Evolutionary conservation across 2,797 vertebrate species (phyloP).

Genomic region (Megaceryle alcyon): DNA sequence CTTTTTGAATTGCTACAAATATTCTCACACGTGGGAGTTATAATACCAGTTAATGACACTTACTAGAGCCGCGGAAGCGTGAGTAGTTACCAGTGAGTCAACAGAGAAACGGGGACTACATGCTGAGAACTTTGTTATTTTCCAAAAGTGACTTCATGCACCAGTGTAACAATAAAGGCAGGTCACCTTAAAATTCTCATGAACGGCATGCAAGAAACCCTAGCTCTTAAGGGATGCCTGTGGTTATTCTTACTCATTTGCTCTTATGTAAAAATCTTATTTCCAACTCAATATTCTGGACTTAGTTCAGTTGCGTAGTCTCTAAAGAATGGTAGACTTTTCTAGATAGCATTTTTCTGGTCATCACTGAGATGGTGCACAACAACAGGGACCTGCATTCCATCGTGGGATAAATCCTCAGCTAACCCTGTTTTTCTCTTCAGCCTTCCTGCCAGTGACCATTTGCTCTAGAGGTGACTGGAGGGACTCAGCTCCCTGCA

Average conservation of each 20-base stretch:
- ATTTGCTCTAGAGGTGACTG: rapidly evolving
- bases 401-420: neutral
- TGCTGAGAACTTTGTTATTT: neutral
- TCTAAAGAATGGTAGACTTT: neutral
- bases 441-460: neutral
- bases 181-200: neutral
- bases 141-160: neutral
- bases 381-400: neutral
- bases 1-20: neutral
- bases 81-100: slow-evolving; percentile 3
- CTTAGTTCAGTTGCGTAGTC: neutral
- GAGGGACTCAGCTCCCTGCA: neutral
- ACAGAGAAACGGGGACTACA: neutral
- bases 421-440: neutral
- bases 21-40: neutral
- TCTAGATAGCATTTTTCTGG: rapidly evolving
- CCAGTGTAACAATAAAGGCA: neutral
- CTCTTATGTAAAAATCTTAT: neutral
- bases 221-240: neutral
- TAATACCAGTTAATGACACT: slow-evolving; percentile 22
- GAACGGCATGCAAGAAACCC: neutral
- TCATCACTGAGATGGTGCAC: rapidly evolving
- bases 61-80: neutral
- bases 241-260: neutral
- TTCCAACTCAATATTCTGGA: neutral